Percentiles rank a stretch among this genome's conserved stretches.
phyloP scores from a whole-genome alignment of 2,888 invertebrate species.

The Amiota mariae region DNA sequence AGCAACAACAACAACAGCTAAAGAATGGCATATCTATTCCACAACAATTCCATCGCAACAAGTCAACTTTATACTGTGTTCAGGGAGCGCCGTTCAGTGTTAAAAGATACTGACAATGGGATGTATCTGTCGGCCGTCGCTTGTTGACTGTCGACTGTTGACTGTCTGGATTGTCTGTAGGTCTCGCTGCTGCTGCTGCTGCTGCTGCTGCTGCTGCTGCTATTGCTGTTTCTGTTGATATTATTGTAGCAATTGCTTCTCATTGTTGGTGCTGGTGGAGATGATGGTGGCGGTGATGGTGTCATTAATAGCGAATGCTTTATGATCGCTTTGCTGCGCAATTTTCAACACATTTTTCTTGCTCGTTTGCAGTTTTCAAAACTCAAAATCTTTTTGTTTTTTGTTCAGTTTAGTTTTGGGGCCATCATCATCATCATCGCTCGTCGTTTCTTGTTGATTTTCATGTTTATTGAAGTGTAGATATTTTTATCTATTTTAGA shows the following conservation, averaged over 20 bases:
- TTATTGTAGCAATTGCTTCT: no score
- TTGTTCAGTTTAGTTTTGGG: no score
- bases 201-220: slow-evolving; percentile 48
- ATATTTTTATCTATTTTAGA: slow-evolving; percentile 67
- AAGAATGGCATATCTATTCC: no score
- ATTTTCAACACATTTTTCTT: slow-evolving; percentile 63
- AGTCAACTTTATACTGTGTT: no score
- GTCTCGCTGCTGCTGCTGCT: slow-evolving; percentile 41
- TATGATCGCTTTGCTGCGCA: slow-evolving; percentile 67
- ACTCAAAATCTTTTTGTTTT: background rate
- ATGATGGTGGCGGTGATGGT: slow-evolving; percentile 48
- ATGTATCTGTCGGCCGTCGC: slow-evolving; percentile 66
- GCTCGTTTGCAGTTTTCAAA: slow-evolving; percentile 42
- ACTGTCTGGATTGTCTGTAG: no score
- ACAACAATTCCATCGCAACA: no score
- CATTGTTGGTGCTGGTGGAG: no score
- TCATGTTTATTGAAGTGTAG: slow-evolving; percentile 68
- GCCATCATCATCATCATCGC: no score
- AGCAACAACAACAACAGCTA: no score
- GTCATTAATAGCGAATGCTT: slow-evolving; percentile 71
- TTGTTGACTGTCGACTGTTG: background rate
- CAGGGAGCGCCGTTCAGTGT: slow-evolving; percentile 41
- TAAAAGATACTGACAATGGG: slow-evolving; percentile 70
- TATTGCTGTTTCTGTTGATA: no score
- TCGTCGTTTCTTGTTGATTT: slow-evolving; percentile 53